These are phyloP conservation scores for Xanthostigma xanthostigma DNA, from an alignment of 2,888 invertebrate genomes.

Conservation along the genomic window DNA sequence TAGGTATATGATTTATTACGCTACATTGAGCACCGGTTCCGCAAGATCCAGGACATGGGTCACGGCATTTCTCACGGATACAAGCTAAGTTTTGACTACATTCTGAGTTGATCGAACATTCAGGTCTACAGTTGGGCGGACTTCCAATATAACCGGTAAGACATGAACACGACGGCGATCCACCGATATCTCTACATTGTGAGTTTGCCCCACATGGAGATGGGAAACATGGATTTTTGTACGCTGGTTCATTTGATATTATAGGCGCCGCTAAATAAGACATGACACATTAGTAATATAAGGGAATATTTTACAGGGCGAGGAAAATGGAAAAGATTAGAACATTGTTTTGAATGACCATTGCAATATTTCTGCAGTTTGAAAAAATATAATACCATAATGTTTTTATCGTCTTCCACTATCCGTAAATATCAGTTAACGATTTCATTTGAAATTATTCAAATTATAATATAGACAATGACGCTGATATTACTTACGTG, in stretches of 20 bases:
- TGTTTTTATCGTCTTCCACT: background rate
- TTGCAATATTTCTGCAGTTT: background rate
- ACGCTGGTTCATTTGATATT: constrained; percentile 11
- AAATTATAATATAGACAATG: constrained; percentile 9
- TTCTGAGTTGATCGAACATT: constrained; percentile 56
- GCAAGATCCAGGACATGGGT: constrained; percentile 72
- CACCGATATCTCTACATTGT: constrained; percentile 38
- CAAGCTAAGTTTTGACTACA: constrained; percentile 63
- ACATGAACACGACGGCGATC: constrained; percentile 49
- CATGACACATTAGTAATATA: constrained; percentile 9
- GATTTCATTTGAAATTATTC: background rate
- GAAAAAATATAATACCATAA: background rate
- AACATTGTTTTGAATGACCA: too few species aligned
- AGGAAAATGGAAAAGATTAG: too few species aligned
- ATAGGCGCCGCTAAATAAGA: constrained; percentile 13
- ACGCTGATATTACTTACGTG: constrained; percentile 19
- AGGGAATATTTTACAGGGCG: background rate
- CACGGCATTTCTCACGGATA: constrained; percentile 56
- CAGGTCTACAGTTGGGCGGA: constrained; percentile 52
- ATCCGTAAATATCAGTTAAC: background rate
- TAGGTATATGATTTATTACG: constrained; percentile 58
- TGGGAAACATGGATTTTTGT: constrained; percentile 31
- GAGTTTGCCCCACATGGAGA: constrained; percentile 39
- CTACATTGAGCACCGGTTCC: constrained; percentile 45
- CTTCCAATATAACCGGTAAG: constrained; percentile 25